These are phyloP conservation scores for Ceratina australensis DNA, from an alignment of 1,140 invertebrate genomes.

Conservation along the genomic window DNA sequence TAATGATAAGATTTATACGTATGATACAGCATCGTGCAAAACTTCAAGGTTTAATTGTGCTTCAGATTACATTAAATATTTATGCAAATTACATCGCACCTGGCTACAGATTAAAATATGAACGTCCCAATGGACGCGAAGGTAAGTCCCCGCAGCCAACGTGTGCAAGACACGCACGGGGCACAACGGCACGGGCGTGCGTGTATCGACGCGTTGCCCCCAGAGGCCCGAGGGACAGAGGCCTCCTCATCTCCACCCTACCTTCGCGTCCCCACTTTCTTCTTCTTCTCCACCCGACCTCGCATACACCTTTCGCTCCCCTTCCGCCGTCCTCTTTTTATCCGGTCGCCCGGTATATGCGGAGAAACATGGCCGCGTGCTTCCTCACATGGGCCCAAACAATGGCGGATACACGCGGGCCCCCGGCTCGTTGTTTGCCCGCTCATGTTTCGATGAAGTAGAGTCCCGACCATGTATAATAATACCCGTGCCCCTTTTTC, in stretches of 20 bases:
- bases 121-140: conserved; percentile 12
- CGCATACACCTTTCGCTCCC: conserved; percentile 61
- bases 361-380: conserved; percentile 76
- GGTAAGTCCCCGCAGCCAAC: conserved; percentile 9
- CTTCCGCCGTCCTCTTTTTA: conserved; percentile 70
- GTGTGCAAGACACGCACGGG: not conserved
- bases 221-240: conserved; percentile 36
- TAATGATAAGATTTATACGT: conserved; percentile 1
- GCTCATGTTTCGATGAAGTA: conserved; percentile 68
- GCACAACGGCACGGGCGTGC: too few relatives aligned
- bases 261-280: conserved; percentile 48
- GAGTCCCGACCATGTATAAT: conserved; percentile 46
- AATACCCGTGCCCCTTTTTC: conserved; percentile 47
- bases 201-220: conserved; percentile 16
- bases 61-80: too few relatives aligned
- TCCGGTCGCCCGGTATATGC: conserved; percentile 69
- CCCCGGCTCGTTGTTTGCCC: conserved; percentile 64
- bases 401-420: conserved; percentile 74
- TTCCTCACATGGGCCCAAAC: conserved; percentile 75
- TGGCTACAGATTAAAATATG: not conserved
- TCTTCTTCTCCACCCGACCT: conserved; percentile 55
- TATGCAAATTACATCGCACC: not conserved
- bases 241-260: conserved; percentile 50
- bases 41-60: too few relatives aligned
- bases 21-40: too few relatives aligned